Percentiles rank a stretch among this genome's conserved stretches.
These are phyloP conservation scores for Tridacna crocea DNA, from an alignment of 2,888 invertebrate genomes.

Conservation along the genomic window DNA sequence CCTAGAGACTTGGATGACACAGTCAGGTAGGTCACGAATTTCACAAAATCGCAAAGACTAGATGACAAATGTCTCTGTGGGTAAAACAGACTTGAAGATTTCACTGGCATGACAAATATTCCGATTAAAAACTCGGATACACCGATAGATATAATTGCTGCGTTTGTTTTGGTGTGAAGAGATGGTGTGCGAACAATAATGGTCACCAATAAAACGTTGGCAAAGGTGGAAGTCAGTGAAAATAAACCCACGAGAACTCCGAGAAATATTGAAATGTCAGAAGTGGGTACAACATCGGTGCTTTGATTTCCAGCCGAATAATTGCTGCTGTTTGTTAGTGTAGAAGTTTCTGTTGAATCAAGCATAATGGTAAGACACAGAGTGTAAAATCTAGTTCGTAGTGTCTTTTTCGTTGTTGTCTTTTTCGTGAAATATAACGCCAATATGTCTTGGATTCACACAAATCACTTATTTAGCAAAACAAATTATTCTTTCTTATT, in stretches of 20 bases:
- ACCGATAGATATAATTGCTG: slow-evolving; percentile 68
- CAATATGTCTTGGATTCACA: too few relatives aligned
- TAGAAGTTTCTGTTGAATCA: too few relatives aligned
- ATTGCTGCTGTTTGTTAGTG: neutral
- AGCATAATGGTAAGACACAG: too few relatives aligned
- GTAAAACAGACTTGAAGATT: slow-evolving; percentile 47
- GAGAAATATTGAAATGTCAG: slow-evolving; percentile 32
- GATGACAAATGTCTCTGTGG: slow-evolving; percentile 44
- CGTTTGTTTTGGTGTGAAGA: slow-evolving; percentile 73
- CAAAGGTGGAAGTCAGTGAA: slow-evolving; percentile 42
- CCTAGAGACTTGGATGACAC: slow-evolving; percentile 58
- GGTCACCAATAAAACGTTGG: slow-evolving; percentile 60
- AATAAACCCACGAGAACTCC: slow-evolving; percentile 49
- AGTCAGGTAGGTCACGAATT: slow-evolving; percentile 48
- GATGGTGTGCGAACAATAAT: slow-evolving; percentile 61
- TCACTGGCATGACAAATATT: slow-evolving; percentile 64
- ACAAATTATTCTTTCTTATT: too few relatives aligned
- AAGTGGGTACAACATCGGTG: neutral
- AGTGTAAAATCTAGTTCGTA: too few relatives aligned
- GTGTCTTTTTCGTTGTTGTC: too few relatives aligned
- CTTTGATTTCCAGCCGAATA: too few relatives aligned
- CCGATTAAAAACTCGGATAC: slow-evolving; percentile 66
- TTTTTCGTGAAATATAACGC: too few relatives aligned
- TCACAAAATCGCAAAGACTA: slow-evolving; percentile 49
- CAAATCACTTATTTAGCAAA: too few relatives aligned